Evolutionary conservation across 2,113 vertebrate species (phyloP).

Genomic region (Hemichromis elongatus): DNA sequence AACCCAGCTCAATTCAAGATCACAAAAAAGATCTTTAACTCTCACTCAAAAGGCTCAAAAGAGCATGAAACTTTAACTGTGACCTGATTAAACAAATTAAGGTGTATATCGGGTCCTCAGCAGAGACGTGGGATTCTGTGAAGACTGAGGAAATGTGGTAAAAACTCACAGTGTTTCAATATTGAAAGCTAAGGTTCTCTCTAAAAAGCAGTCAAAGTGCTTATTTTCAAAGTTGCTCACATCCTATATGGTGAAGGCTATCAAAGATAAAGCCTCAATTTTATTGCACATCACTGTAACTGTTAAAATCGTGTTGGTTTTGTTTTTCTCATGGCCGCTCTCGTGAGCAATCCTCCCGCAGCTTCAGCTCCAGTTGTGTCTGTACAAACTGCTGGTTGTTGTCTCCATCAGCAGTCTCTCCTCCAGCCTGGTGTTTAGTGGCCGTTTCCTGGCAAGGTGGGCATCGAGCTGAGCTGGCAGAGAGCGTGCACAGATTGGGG

Average conservation of each 20-base stretch:
- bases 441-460: conserved; percentile 8
- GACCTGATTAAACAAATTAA: neutral
- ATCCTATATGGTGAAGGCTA: neutral
- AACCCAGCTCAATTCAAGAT: neutral
- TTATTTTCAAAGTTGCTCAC: neutral
- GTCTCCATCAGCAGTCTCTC: neutral
- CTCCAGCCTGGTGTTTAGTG: neutral
- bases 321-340: neutral
- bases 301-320: neutral
- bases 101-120: neutral
- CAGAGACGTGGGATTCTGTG: neutral
- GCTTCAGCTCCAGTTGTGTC: neutral
- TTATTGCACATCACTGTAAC: neutral
- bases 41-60: neutral
- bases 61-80: neutral
- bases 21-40: neutral
- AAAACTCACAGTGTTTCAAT: neutral
- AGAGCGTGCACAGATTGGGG: conserved; percentile 6
- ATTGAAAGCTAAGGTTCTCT: neutral
- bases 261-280: neutral
- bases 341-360: neutral
- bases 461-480: conserved; percentile 17
- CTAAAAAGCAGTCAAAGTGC: neutral
- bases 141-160: neutral
- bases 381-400: neutral